These are phyloP conservation scores for Symphodus melops DNA, from an alignment of 2,113 vertebrate genomes.

Conservation along the genomic window DNA sequence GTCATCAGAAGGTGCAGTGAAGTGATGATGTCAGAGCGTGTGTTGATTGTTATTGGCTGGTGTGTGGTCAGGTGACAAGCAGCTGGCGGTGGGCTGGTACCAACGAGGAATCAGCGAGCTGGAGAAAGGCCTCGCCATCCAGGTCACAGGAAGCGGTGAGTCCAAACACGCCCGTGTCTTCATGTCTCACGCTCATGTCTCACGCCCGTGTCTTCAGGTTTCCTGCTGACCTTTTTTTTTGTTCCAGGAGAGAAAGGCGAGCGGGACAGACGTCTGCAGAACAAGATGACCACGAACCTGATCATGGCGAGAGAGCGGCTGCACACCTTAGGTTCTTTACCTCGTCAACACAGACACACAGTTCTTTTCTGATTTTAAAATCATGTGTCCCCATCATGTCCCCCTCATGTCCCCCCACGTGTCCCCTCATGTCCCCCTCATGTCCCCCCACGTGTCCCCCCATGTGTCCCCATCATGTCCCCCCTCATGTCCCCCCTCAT, in stretches of 20 bases:
- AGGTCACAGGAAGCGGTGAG: slow-evolving; percentile 22
- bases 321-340: slow-evolving; percentile 10
- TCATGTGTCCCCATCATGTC: too few species aligned
- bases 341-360: too few species aligned
- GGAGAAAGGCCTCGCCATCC: slow-evolving; percentile 87
- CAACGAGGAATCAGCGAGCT: slow-evolving; percentile 91
- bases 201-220: too few species aligned
- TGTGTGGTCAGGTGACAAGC: slow-evolving; percentile 85
- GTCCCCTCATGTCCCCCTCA: too few species aligned
- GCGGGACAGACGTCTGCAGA: slow-evolving; percentile 1
- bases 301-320: slow-evolving; percentile 1
- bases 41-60: neutral
- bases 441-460: too few species aligned
- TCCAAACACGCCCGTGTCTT: neutral
- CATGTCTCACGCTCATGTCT: too few species aligned
- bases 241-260: slow-evolving; percentile 3
- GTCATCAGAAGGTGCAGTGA: too few species aligned
- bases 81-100: slow-evolving; percentile 91
- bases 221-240: too few species aligned
- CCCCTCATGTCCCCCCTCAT: too few species aligned
- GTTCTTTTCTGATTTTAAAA: too few species aligned
- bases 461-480: too few species aligned
- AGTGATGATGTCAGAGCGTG: neutral
- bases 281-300: slow-evolving; percentile 27
- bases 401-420: too few species aligned